A percentile compares a stretch with the other conserved stretches of the same genome.
phyloP scores from a whole-genome alignment of 1,140 invertebrate genomes.

The Sycophila sp. region DNA sequence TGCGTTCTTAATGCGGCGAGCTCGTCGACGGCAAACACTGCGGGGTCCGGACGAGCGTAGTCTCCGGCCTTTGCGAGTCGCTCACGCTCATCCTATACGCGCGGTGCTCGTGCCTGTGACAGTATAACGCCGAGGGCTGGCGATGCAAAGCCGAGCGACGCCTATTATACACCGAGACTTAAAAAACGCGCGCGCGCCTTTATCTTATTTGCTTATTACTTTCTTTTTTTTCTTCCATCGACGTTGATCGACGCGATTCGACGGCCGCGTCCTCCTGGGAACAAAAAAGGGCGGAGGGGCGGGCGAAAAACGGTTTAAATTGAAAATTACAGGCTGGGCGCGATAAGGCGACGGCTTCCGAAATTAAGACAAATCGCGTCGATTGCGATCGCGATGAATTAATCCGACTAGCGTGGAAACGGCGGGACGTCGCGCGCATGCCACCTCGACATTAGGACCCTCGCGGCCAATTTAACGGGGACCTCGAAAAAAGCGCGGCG shows the following conservation, averaged over 20 bases:
- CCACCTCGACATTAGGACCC: slow-evolving; percentile 18
- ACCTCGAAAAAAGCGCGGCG: not conserved
- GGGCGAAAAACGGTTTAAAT: not conserved
- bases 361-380: slow-evolving; percentile 35
- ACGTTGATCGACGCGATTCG: too few species aligned
- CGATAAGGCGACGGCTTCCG: not conserved
- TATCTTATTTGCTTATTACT: too few species aligned
- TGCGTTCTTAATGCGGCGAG: slow-evolving; percentile 58
- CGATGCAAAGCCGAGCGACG: slow-evolving; percentile 10
- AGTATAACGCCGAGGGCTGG: not conserved
- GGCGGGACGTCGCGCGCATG: slow-evolving; percentile 12
- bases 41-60: not conserved
- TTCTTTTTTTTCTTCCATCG: too few species aligned
- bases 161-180: too few species aligned
- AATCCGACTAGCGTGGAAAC: slow-evolving; percentile 11
- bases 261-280: not conserved
- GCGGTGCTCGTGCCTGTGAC: not conserved
- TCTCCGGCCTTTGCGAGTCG: not conserved
- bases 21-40: slow-evolving; percentile 46
- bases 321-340: slow-evolving; percentile 16
- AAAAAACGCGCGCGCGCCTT: too few species aligned
- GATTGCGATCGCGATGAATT: slow-evolving; percentile 33
- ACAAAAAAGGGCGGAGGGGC: not conserved
- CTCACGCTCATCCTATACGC: not conserved
- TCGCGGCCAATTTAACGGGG: slow-evolving; percentile 4